These are phyloP conservation scores for Spialia ferax DNA, from an alignment of 2,888 invertebrate species.

Conservation along the genomic window DNA sequence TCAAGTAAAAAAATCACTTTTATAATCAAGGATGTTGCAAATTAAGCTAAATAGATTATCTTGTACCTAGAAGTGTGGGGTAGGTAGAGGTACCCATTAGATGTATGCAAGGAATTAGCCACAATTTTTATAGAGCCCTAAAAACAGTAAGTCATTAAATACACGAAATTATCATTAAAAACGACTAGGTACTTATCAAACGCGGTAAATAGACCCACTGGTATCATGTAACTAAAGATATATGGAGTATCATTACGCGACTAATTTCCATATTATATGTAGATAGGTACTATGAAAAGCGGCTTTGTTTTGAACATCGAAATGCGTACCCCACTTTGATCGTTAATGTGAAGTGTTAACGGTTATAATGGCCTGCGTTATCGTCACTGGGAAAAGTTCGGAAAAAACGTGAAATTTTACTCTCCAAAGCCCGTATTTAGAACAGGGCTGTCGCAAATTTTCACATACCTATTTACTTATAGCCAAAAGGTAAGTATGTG, in stretches of 20 bases:
- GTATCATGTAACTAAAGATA: not conserved
- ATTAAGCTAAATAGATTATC: too few relatives aligned
- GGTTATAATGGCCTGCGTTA: constrained; percentile 22
- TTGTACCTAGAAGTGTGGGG: too few relatives aligned
- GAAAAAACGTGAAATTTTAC: constrained; percentile 41
- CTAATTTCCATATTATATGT: constrained; percentile 34
- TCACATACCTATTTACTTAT: too few relatives aligned
- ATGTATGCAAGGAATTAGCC: not conserved
- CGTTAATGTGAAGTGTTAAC: constrained; percentile 28
- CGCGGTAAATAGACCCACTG: not conserved
- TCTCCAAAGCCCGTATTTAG: constrained; percentile 39
- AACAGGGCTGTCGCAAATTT: constrained; percentile 2
- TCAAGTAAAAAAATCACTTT: too few relatives aligned
- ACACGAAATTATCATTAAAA: not conserved
- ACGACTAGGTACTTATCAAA: not conserved
- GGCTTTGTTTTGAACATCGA: constrained; percentile 1
- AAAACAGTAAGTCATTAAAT: constrained; percentile 14
- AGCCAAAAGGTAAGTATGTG: too few relatives aligned
- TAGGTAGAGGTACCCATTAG: not conserved
- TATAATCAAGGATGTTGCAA: not conserved
- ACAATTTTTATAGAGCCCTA: not conserved
- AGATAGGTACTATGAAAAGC: constrained; percentile 1
- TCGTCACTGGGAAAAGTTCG: constrained; percentile 22
- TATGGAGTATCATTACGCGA: constrained; percentile 14
- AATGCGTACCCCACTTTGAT: constrained; percentile 19